Conservation (phyloP, 2,888 invertebrate species). For the Andrena camellia region DNA sequence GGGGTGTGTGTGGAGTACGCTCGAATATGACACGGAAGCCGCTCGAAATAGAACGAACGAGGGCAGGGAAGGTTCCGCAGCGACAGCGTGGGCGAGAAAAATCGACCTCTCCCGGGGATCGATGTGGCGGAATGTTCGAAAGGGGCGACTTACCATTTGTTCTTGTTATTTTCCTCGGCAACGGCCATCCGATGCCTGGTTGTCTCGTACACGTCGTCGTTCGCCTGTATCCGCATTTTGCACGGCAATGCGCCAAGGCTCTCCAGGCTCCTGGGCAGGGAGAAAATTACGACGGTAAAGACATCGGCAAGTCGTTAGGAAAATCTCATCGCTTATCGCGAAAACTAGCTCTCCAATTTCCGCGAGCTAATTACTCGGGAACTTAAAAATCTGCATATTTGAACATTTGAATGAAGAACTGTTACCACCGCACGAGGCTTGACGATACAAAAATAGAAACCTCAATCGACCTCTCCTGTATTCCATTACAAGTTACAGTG, state of each 20-base stretch:
- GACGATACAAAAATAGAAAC: background rate
- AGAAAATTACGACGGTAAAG: constrained; percentile 27
- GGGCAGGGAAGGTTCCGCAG: background rate
- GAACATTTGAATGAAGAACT: too few relatives aligned
- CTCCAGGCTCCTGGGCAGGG: constrained; percentile 88
- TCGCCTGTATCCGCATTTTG: constrained; percentile 97
- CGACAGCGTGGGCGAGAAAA: constrained; percentile 19
- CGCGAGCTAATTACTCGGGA: too few relatives aligned
- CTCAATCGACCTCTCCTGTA: background rate
- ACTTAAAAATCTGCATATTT: too few relatives aligned
- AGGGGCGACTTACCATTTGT: constrained; percentile 90
- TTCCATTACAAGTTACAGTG: background rate
- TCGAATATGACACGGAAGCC: constrained; percentile 38
- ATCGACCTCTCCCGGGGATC: constrained; percentile 38
- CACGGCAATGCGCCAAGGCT: constrained; percentile 94
- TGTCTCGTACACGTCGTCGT: constrained; percentile 97
- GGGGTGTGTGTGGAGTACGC: constrained; percentile 5
- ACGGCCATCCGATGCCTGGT: constrained; percentile 96
- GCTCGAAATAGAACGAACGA: constrained; percentile 33
- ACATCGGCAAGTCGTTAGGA: background rate
- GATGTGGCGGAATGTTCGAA: constrained; percentile 25
- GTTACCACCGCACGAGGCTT: background rate
- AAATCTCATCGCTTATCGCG: too few relatives aligned
- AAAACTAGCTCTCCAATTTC: background rate
- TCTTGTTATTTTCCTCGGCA: constrained; percentile 96